Evolutionary conservation across 1,140 invertebrate genomes (phyloP), one percentile per base, ranked within the genome.

Genomic region (Doryteuthis pealeii): DNA sequence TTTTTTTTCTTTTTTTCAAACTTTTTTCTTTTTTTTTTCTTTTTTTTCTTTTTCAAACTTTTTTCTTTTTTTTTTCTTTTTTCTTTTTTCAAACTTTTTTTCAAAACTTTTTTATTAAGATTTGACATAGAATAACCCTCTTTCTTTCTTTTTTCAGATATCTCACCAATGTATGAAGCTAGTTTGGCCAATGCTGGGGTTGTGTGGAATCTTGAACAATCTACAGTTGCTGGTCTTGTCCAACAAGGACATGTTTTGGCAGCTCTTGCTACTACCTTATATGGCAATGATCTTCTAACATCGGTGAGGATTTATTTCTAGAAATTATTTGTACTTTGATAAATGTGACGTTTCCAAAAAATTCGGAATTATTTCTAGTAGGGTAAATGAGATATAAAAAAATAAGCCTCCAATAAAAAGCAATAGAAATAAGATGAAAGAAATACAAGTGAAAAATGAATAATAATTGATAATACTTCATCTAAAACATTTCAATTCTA

Each of bases 251-350:
- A 83, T 62, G 70, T 76, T 22, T 72, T 80, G 1, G 78, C 82
- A 70, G 80, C 80, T 54, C 70, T 85, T 35, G 81, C 83, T 33
- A 85, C 79, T 15, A 70, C 80, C 26, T 77, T 80, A 65, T 84
- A 81, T 69, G 79, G 79, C 28, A 73, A 79, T 14, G 45, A 73
- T 69, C 72, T 69, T 22, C 14, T 83, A 73, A 70, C 75, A 58
- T 78, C 80, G 78, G 80, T 80, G 76, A 14, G 66, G 10, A 22
- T 62, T 18, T 40, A 35, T 43, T 6, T 8, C 10, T 10, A 40
- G 4, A 3, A 40, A 40, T 40, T 10, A 40, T 40, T 40, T 40
- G 35, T 15, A 15, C 40, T 15, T 65, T 32, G 15, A 40, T 70
- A 22, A 40, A 40, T 33, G 35, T 32, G 35, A 32, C 8, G 15